Percentiles rank a stretch among this genome's conserved stretches.
These are phyloP conservation scores for Discoglossus pictus DNA, from an alignment of 2,797 vertebrate species.

Conservation along the genomic window DNA sequence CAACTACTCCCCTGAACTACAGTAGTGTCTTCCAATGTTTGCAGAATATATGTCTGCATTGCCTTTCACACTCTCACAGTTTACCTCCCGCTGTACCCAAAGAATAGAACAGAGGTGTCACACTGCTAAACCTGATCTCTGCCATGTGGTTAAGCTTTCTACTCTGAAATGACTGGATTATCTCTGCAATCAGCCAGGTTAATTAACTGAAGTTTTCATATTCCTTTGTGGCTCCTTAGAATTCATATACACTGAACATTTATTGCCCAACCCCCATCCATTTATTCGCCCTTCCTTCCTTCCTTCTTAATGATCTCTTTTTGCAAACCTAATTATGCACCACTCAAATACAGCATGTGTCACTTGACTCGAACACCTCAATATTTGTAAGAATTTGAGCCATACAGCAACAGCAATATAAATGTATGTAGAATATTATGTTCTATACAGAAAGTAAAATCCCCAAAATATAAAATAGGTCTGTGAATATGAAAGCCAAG, in stretches of 20 bases:
- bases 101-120: slow-evolving; percentile 60
- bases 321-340: slow-evolving; percentile 45
- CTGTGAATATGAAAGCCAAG: no score
- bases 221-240: slow-evolving; percentile 42
- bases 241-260: slow-evolving; percentile 28
- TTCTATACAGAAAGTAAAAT: neutral
- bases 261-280: slow-evolving; percentile 46
- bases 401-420: slow-evolving; percentile 33
- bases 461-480: no score
- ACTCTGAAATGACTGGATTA: slow-evolving; percentile 53
- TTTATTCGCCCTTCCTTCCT: slow-evolving; percentile 12
- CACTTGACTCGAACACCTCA: slow-evolving; percentile 44
- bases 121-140: slow-evolving; percentile 57
- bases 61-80: slow-evolving; percentile 54
- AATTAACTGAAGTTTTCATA: slow-evolving; percentile 56
- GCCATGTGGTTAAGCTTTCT: slow-evolving; percentile 50
- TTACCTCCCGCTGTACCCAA: slow-evolving; percentile 59
- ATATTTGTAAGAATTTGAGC: slow-evolving; percentile 38
- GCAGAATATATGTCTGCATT: slow-evolving; percentile 55
- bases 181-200: slow-evolving; percentile 51
- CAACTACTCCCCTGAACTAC: slow-evolving; percentile 52
- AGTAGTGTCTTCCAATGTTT: slow-evolving; percentile 51
- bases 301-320: slow-evolving; percentile 47
- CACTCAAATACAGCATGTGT: slow-evolving; percentile 51
- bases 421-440: slow-evolving; percentile 11